phyloP scores from a whole-genome alignment of 2,113 vertebrate species.

The Caranx melampygus region DNA sequence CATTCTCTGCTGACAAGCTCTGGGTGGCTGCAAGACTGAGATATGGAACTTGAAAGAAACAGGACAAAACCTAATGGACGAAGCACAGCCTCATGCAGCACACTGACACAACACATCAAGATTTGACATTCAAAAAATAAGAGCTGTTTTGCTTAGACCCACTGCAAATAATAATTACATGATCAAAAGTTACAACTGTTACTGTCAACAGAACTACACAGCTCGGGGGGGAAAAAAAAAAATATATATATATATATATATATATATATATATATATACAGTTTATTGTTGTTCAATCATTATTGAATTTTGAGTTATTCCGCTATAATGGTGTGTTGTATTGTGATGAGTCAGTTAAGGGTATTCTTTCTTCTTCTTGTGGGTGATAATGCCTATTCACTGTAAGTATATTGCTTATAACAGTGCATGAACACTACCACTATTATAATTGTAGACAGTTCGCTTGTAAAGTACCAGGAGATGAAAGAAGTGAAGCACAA shows the following conservation, averaged over 20 bases:
- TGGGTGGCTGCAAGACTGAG: slow-evolving; percentile 55
- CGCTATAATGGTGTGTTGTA: not conserved
- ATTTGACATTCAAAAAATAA: slow-evolving; percentile 28
- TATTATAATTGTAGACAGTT: not conserved
- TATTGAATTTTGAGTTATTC: slow-evolving; percentile 14
- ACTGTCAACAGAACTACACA: not conserved
- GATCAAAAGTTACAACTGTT: not conserved
- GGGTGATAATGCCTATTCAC: not conserved
- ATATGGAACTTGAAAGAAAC: slow-evolving; percentile 59
- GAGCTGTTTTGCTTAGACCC: slow-evolving; percentile 1
- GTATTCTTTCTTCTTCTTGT: not conserved
- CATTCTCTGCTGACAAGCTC: slow-evolving; percentile 36
- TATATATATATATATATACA: not conserved
- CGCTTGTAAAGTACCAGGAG: not conserved
- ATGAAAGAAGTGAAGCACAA: not conserved
- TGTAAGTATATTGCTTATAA: not conserved
- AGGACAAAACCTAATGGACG: slow-evolving; percentile 18
- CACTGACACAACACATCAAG: slow-evolving; percentile 22
- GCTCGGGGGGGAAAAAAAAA: not conserved
- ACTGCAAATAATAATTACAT: slow-evolving; percentile 5
- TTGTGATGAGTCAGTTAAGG: not conserved
- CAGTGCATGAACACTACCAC: not conserved
- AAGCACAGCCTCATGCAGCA: not conserved
- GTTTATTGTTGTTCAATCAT: slow-evolving; percentile 6
- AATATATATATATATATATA: no score